phyloP scores from a whole-genome alignment of 2,797 vertebrate genomes.

The Onychomys leucogaster region DNA sequence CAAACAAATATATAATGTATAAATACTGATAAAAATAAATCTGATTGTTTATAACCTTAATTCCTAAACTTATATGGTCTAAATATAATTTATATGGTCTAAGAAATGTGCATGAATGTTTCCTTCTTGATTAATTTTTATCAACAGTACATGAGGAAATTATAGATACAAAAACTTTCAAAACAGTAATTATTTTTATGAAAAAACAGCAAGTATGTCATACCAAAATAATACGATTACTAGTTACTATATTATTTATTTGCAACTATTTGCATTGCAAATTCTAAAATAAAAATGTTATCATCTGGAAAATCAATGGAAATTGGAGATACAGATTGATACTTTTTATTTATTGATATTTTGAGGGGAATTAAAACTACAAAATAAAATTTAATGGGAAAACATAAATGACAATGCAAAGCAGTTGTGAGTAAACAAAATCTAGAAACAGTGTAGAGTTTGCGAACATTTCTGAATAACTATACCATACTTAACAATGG shows the following conservation, averaged over 20 bases:
- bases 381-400: not conserved
- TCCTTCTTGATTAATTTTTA: not conserved
- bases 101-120: not conserved
- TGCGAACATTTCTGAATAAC: not conserved
- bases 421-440: not conserved
- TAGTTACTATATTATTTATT: not conserved
- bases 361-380: not conserved
- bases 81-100: not conserved
- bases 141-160: not conserved
- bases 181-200: not conserved
- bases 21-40: not conserved
- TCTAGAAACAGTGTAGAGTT: not conserved
- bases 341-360: not conserved
- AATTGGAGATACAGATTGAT: not conserved
- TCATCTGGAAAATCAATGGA: not conserved
- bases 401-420: not conserved
- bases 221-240: not conserved
- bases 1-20: not conserved
- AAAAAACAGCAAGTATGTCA: not conserved
- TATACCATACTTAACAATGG: not conserved
- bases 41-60: not conserved
- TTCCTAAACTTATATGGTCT: not conserved
- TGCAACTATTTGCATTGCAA: not conserved
- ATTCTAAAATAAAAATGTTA: not conserved
- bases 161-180: not conserved